phyloP scores from a whole-genome alignment of 2,797 vertebrate species.

The Takifugu rubripes region DNA sequence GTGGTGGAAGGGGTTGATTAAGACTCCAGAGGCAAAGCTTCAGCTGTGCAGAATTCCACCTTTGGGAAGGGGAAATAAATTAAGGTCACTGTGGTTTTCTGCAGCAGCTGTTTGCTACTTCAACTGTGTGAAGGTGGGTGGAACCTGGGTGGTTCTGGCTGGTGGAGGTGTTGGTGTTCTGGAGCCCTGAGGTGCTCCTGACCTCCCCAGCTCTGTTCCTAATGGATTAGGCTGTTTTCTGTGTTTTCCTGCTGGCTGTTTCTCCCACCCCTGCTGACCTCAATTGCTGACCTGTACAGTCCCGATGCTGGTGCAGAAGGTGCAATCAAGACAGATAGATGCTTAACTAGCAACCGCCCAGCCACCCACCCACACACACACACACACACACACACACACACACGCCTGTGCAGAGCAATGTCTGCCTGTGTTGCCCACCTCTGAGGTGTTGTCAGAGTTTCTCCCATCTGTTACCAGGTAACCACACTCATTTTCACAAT shows the following conservation, averaged over 20 bases:
- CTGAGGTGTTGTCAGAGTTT: not conserved
- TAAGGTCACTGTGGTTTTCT: not conserved
- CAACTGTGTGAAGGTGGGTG: not conserved
- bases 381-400: not conserved
- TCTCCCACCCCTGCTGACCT: slow-evolving; percentile 13
- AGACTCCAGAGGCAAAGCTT: too few species aligned
- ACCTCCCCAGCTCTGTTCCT: not conserved
- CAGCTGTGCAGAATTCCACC: too few species aligned
- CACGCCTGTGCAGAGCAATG: too few species aligned
- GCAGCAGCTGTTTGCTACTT: not conserved
- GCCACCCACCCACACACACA: not conserved
- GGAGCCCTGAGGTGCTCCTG: not conserved
- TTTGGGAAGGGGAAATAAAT: too few species aligned
- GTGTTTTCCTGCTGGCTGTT: not conserved
- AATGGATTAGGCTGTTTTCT: slow-evolving; percentile 15
- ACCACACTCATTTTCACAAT: too few species aligned
- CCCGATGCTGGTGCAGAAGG: not conserved
- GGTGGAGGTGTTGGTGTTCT: not conserved
- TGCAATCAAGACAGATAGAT: slow-evolving; percentile 10
- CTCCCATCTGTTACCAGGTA: too few species aligned
- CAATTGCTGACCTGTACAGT: slow-evolving; percentile 4
- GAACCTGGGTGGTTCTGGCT: not conserved
- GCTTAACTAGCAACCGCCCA: not conserved
- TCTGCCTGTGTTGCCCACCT: not conserved
- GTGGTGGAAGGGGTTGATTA: too few species aligned